Evolutionary conservation across 2,113 vertebrate genomes (phyloP), one percentile per base, ranked within the genome.

Genomic region (Camarhynchus parvulus): DNA sequence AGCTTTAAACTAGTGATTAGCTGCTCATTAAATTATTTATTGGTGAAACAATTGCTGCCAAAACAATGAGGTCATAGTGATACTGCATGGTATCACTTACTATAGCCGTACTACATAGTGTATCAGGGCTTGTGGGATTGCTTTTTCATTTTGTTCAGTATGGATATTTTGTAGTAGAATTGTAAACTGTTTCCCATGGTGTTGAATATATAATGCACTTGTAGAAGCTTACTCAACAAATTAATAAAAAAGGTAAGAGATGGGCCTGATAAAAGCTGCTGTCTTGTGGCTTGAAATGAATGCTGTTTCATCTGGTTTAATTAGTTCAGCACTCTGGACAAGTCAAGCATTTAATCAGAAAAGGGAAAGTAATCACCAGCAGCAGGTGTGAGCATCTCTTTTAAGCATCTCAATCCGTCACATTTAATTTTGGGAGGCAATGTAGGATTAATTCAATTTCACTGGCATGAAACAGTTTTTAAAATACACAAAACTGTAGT

Each of bases 341-440:
- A 95, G 81, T 79, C 58, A 73, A 75, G 62, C 76, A 76, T 87
- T 83, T 94, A 90, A 94, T 94, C 84, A 92, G 89, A 62, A 79
- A 35, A 77, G 47, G 56, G 42, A 82, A 83, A 78, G 64, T 50
- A 86, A 87, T 83, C 79, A 62, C 59, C 59, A 69, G 5, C 19
- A 85, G 61, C 76, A 95, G 76, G 86, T 94, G 77, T 64, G 76
- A 68, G 20, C 83, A 53, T 85, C 56, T 84, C 46, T 56, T 72
- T 82, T 42, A 87, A 84, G 62, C 25, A 82, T 69, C 69, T 91
- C 68, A 72, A 53, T 44, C 64, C 18, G 28, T 91, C 68, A 70
- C 37, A 21, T 77, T 87, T 91, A 78, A 52, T 89, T 91, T 94
- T 74, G 50, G 44, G 39, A 64, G 20, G 52, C 49, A 72, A 2